A percentile compares a stretch with the other conserved stretches of the same genome.
Evolutionary conservation across 2,113 vertebrate genomes (phyloP).

Genomic region (Pangasianodon gigas): DNA sequence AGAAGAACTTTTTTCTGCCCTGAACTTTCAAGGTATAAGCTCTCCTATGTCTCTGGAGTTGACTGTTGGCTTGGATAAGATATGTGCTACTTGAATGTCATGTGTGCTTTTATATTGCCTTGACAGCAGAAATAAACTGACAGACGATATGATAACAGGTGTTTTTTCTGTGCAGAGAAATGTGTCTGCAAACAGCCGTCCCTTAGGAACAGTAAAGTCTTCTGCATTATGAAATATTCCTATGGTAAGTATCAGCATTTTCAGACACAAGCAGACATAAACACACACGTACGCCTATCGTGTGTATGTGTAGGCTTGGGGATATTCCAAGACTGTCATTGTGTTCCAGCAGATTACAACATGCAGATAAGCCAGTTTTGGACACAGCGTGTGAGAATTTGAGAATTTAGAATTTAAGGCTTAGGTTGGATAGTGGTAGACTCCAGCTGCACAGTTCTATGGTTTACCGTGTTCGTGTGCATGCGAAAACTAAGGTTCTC

Average conservation of each 20-base stretch:
- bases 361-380: not conserved
- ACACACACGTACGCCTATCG: not conserved
- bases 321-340: not conserved
- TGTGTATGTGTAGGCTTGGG: not conserved
- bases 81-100: slow-evolving; percentile 21
- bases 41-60: not conserved
- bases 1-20: slow-evolving; percentile 92
- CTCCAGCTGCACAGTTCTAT: not conserved
- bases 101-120: slow-evolving; percentile 24
- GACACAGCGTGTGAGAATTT: not conserved
- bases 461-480: not conserved
- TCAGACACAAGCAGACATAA: not conserved
- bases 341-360: not conserved
- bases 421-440: not conserved
- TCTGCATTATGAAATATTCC: slow-evolving; percentile 92
- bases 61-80: slow-evolving; percentile 9
- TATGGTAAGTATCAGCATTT: slow-evolving; percentile 81
- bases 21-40: slow-evolving; percentile 86
- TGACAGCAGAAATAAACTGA: slow-evolving; percentile 23
- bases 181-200: slow-evolving; percentile 95
- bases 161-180: slow-evolving; percentile 81
- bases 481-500: not conserved
- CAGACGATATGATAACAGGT: slow-evolving; percentile 49
- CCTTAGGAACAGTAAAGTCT: slow-evolving; percentile 85
- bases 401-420: not conserved